Evolutionary conservation across 2,113 vertebrate genomes (phyloP).

Genomic region (Heterotis niloticus): DNA sequence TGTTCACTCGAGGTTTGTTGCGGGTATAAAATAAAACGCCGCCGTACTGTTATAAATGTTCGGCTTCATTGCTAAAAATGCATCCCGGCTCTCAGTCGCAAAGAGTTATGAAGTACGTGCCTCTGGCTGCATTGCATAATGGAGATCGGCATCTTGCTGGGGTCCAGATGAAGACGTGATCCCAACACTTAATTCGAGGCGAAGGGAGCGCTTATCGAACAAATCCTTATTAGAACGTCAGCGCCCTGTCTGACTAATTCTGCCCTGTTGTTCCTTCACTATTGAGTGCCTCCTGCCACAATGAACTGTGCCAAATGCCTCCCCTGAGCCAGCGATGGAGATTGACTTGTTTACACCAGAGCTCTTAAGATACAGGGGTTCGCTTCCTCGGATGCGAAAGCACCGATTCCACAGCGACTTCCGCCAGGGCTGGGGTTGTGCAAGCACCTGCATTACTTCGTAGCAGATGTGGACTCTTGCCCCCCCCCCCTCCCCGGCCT

Average conservation of each 20-base stretch:
- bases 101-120: too few species aligned
- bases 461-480: not conserved
- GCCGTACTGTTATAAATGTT: too few species aligned
- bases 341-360: conserved; percentile 31
- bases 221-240: conserved; percentile 38
- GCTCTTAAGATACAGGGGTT: not conserved
- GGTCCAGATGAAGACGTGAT: not conserved
- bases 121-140: too few species aligned
- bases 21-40: too few species aligned
- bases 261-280: conserved; percentile 42
- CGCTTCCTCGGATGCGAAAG: not conserved
- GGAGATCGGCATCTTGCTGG: not conserved
- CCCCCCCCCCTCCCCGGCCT: not conserved
- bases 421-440: too few species aligned
- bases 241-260: conserved; percentile 31
- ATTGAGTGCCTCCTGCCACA: conserved; percentile 3
- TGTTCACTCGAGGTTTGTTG: too few species aligned
- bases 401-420: not conserved
- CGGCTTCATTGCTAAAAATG: too few species aligned
- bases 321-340: conserved; percentile 5
- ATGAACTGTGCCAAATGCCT: conserved; percentile 11
- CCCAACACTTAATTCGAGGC: not conserved
- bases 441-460: too few species aligned
- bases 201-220: not conserved
- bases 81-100: too few species aligned